Conservation (phyloP, 2,113 vertebrate genomes). For the Leptodactylus fuscus region DNA sequence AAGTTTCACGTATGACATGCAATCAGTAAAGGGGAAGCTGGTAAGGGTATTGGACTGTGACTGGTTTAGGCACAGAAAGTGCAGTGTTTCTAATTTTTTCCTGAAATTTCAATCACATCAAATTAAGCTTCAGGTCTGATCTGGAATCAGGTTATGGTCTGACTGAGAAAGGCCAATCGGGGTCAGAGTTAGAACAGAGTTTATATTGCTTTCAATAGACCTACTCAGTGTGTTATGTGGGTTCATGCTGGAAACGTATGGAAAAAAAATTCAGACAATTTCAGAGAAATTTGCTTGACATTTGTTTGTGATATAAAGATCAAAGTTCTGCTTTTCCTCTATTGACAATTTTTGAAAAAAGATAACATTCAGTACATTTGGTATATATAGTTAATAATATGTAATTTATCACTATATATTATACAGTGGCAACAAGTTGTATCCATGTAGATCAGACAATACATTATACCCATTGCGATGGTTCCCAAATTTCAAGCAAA, state of each 20-base stretch:
- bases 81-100: constrained; percentile 49
- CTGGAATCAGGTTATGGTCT: neutral
- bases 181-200: constrained; percentile 52
- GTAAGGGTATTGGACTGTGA: neutral
- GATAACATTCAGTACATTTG: neutral
- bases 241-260: neutral
- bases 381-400: neutral
- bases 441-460: too few relatives aligned
- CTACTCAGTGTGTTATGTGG: neutral
- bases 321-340: neutral
- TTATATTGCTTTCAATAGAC: constrained; percentile 8
- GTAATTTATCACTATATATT: neutral
- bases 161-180: constrained; percentile 21
- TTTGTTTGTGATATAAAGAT: neutral
- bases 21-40: constrained; percentile 15
- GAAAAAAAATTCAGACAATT: neutral
- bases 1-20: constrained; percentile 9
- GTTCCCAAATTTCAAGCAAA: too few relatives aligned
- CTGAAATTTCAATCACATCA: constrained; percentile 44
- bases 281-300: neutral
- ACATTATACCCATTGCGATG: too few relatives aligned
- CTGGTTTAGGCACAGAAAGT: constrained; percentile 28
- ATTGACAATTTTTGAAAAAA: neutral
- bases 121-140: constrained; percentile 43
- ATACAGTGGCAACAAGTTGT: neutral